phyloP scores from a whole-genome alignment of 2,888 invertebrate species.

The Pegoplata infirma region DNA sequence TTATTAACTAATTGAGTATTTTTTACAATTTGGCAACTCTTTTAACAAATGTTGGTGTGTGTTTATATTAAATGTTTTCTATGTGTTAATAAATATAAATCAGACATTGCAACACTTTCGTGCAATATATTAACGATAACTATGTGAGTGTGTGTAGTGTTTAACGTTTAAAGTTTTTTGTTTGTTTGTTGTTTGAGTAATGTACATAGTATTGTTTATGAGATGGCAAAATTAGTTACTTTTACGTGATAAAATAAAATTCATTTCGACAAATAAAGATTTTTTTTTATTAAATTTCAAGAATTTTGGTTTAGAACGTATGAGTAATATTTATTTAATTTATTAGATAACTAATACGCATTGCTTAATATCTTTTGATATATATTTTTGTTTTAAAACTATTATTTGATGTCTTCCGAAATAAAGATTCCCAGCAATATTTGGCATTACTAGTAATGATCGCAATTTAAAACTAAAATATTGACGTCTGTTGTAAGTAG shows the following conservation, averaged over 20 bases:
- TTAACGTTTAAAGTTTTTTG: conserved; percentile 23
- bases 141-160: conserved; percentile 14
- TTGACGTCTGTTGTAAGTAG: too few species aligned
- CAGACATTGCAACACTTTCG: conserved; percentile 66
- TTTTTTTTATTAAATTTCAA: conserved; percentile 45
- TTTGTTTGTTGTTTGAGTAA: conserved; percentile 51
- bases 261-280: conserved; percentile 31
- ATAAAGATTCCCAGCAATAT: too few species aligned
- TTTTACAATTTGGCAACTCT: conserved; percentile 10
- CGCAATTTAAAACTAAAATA: too few species aligned
- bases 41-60: not conserved
- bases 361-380: too few species aligned
- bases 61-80: not conserved
- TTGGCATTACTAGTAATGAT: too few species aligned
- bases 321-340: not conserved
- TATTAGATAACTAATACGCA: too few species aligned
- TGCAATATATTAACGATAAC: conserved; percentile 33
- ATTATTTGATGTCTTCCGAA: too few species aligned
- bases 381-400: too few species aligned
- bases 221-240: conserved; percentile 58
- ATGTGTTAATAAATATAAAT: conserved; percentile 72
- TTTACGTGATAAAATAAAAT: conserved; percentile 55
- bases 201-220: conserved; percentile 52
- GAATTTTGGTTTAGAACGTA: not conserved
- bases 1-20: too few species aligned